Evolutionary conservation across 2,888 invertebrate genomes (phyloP).

Genomic region (Blera fallax): DNA sequence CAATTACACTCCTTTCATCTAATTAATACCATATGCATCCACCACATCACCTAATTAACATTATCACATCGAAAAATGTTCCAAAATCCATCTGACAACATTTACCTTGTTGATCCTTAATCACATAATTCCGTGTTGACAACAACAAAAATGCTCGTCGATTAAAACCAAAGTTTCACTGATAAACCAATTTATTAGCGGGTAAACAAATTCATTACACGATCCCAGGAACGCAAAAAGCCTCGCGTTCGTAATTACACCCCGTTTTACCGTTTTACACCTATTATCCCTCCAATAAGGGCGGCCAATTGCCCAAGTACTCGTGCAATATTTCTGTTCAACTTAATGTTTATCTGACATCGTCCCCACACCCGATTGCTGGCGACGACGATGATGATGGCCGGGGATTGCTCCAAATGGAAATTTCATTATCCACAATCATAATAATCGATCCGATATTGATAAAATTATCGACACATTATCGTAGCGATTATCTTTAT

Average conservation of each 20-base stretch:
- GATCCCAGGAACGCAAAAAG: background rate
- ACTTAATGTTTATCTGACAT: conserved; percentile 2
- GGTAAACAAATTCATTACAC: conserved; percentile 47
- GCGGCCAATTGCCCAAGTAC: background rate
- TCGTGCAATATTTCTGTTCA: background rate
- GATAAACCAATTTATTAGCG: conserved; percentile 37
- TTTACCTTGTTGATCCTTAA: background rate
- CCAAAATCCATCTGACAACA: background rate
- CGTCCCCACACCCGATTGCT: too few relatives aligned
- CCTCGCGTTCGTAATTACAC: conserved; percentile 14
- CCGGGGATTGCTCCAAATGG: background rate
- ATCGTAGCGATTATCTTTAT: conserved; percentile 53
- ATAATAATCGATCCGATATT: conserved; percentile 47
- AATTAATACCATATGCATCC: background rate
- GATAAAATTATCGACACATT: conserved; percentile 63
- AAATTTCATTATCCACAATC: conserved; percentile 62
- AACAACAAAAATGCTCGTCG: background rate
- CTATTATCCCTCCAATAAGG: conserved; percentile 39
- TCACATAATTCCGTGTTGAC: background rate
- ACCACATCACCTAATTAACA: background rate
- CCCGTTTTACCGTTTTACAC: conserved; percentile 29
- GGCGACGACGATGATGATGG: background rate
- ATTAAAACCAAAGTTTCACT: conserved; percentile 13
- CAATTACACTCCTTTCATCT: background rate
- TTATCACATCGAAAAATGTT: background rate